Evolutionary conservation across 1,140 invertebrate genomes (phyloP), one percentile per base, ranked within the genome.

Genomic region (Leguminivora glycinivorella): DNA sequence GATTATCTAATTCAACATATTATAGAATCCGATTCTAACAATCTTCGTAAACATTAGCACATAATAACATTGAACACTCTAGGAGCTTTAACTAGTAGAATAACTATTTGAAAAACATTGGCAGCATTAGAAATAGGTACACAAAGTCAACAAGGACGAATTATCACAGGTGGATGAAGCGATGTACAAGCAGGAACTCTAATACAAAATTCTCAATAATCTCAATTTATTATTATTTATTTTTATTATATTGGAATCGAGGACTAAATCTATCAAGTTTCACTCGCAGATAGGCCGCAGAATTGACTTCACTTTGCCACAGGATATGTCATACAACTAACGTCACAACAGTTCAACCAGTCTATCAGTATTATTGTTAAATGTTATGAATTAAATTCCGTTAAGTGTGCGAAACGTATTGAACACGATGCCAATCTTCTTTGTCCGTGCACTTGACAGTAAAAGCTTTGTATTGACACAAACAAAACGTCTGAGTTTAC

Each of bases 381-480:
- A 84, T 82, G 79, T 77, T 77, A 75, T 73, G 70, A 58, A 72
- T 74, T 81, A 74, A 79, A 72, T 82, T 83, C 75, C 75, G 80
- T 74, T 82, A 80, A 80, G 68, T 75, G 74, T 67, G 70, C 56
- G 69, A 72, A 81, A 81, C 78, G 80, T 75, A 81, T 77, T 75
- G 71, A 75, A 75, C 77, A 77, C 74, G 81, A 78, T 75, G 74
- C 70, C 72, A 79, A 82, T 87, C 82, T 89, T 83, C 89, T 91
- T 90, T 90, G 89, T 91, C 88, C 87, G 84, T 91, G 85, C 84
- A 91, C 87, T 90, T 86, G 87, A 91, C 71, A 91, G 84, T 83
- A 89, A 88, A 80, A 91, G 87, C 86, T 91, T 91, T 83, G 89
- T 91, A 91, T 91, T 91, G 89, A 91, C 88, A 91, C 89, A 91